These are phyloP conservation scores for Zhuqinia jingwanae DNA, from an alignment of 2,888 invertebrate species.

Conservation along the genomic window DNA sequence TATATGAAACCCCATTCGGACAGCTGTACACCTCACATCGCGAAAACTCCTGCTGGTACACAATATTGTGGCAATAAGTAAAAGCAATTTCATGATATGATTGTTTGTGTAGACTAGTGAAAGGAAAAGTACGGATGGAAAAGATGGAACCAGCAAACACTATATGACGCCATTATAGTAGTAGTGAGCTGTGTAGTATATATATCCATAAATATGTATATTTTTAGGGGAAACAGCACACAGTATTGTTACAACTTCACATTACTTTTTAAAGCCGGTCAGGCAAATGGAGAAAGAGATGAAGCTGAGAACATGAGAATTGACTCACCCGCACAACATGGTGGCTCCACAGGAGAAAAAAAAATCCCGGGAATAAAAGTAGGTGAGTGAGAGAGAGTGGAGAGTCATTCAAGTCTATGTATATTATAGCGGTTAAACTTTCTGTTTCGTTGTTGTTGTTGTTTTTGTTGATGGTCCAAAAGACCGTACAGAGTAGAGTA, in stretches of 20 bases:
- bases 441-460: too few relatives aligned
- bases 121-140: constrained; percentile 15
- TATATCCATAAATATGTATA: constrained; percentile 11
- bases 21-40: constrained; percentile 50
- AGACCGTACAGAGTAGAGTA: too few relatives aligned
- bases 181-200: constrained; percentile 11
- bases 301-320: constrained; percentile 66
- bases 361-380: constrained; percentile 16
- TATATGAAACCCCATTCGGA: background rate
- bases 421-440: background rate
- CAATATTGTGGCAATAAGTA: constrained; percentile 72
- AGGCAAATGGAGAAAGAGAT: constrained; percentile 56
- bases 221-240: constrained; percentile 52
- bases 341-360: constrained; percentile 61
- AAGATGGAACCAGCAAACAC: too few relatives aligned
- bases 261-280: constrained; percentile 71
- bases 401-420: constrained; percentile 24
- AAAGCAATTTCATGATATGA: constrained; percentile 70
- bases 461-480: background rate
- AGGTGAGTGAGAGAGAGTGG: constrained; percentile 13
- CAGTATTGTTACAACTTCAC: constrained; percentile 56
- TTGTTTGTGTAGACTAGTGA: constrained; percentile 23
- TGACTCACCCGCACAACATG: constrained; percentile 67
- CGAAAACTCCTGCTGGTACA: constrained; percentile 66
- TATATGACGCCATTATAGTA: too few relatives aligned